Percentiles rank a stretch among this genome's conserved stretches.
Conservation (phyloP, 2,113 vertebrate species). For the Phocoena sinus region DNA sequence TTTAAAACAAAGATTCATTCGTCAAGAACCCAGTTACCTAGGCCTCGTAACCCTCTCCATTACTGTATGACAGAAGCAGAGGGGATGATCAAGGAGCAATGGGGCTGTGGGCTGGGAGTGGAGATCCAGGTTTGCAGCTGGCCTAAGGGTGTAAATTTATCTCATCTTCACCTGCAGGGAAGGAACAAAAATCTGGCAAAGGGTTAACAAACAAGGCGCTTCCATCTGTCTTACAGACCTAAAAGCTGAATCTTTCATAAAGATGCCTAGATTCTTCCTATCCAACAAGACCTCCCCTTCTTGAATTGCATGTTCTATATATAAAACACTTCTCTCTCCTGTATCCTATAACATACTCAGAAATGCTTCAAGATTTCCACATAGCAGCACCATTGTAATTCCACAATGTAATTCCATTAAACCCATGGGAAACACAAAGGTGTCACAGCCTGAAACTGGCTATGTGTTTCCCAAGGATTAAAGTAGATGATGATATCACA, state of each 20-base stretch:
- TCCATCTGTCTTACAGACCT: background rate
- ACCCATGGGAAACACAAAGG: background rate
- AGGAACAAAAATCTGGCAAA: slow-evolving; percentile 6
- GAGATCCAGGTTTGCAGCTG: background rate
- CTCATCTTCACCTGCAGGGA: background rate
- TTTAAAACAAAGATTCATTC: slow-evolving; percentile 20
- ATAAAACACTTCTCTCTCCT: background rate
- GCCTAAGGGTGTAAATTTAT: background rate
- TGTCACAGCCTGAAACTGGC: background rate
- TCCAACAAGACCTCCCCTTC: background rate
- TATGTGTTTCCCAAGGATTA: background rate
- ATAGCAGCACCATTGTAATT: background rate
- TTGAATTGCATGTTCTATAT: background rate
- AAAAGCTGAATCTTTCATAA: background rate
- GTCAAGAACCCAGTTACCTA: background rate
- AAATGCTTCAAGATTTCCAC: background rate
- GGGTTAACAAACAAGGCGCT: background rate
- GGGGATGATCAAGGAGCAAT: background rate
- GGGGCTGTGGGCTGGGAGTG: background rate
- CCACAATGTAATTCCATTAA: background rate
- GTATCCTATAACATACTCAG: background rate
- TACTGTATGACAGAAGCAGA: background rate
- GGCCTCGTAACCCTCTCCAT: background rate
- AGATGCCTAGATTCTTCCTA: background rate
- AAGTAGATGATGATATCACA: background rate